Base-by-base conservation (phyloP, 2,888 invertebrate species). In the Thera britannica region DNA sequence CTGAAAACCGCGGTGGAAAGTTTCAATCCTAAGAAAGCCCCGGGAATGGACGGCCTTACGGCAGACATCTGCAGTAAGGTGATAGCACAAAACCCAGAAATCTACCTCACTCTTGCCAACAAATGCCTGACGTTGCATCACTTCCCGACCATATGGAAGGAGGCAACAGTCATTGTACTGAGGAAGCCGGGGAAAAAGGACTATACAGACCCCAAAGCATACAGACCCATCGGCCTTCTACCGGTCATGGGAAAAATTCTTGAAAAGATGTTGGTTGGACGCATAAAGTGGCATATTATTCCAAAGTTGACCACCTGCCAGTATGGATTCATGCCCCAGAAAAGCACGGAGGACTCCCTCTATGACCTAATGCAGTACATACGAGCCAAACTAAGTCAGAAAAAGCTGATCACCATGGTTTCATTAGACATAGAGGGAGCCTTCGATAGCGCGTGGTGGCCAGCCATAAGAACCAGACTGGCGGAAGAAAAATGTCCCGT, bases 141-240 rank as follows among this genome's bases (percentile, higher is more conserved):
- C 12, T 58, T 58, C 35, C 58, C 75, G 3, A 51, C 2, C 0
- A 49, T 56, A 0, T 65, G 65, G 65, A 65, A 65, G 48, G 56
- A 65, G n/a, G 65, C 65, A 1, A 65, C 56, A 11, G 65, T 65
- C 3, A 51, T 65, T 3, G 59, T 59, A 0, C n/a, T 64, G 2
- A 7, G 52, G 7, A 58, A 64, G 35, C 63, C 63, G 5, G 44
- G 35, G 5, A 63, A 58, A 11, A 34, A 51, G 0, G 34, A 63
- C 34, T 63, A 63, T n/a, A 57, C 71, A 3, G 48, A 41, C 7
- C 71, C 75, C 7, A 78, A 76, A 44, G 67, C 74, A 0, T 76
- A 74, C 34, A 52, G 75, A 49, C 76, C 75, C 0, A 76, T 78
- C 4, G 77, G 77, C 0, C 67, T 77, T 0, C 67, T 79, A 51